These are phyloP conservation scores for Epiblema foenella DNA, from an alignment of 2,888 invertebrate species.

Conservation along the genomic window DNA sequence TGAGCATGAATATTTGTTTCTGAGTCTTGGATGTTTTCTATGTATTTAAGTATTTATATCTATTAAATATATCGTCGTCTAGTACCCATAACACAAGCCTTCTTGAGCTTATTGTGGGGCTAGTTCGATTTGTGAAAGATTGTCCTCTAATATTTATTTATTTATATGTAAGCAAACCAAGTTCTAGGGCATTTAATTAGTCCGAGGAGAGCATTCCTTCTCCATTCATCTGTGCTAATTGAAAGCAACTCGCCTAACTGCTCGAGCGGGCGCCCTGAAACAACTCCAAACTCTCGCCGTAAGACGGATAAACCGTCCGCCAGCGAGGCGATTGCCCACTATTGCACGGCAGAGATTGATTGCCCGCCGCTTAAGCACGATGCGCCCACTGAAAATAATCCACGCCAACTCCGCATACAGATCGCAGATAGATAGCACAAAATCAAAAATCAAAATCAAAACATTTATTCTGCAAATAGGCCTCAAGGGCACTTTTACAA, in stretches of 20 bases:
- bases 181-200: slow-evolving; percentile 47
- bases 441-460: too few species aligned
- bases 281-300: slow-evolving; percentile 44
- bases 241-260: slow-evolving; percentile 51
- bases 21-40: too few species aligned
- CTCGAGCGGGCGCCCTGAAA: slow-evolving; percentile 44
- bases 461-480: too few species aligned
- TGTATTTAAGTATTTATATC: too few species aligned
- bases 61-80: too few species aligned
- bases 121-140: too few species aligned
- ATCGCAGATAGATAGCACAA: too few species aligned
- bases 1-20: too few species aligned
- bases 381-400: slow-evolving; percentile 2
- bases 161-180: neutral
- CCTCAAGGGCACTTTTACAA: too few species aligned
- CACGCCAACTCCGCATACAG: neutral
- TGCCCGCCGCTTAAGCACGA: slow-evolving; percentile 24
- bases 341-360: slow-evolving; percentile 31
- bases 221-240: slow-evolving; percentile 55
- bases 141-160: too few species aligned
- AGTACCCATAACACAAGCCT: too few species aligned
- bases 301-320: slow-evolving; percentile 21
- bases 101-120: too few species aligned
- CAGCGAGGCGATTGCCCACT: slow-evolving; percentile 5
- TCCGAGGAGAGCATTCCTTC: slow-evolving; percentile 48